Base-by-base conservation (phyloP, 2,888 invertebrate genomes). In the Disparrhopalites patrizii region DNA sequence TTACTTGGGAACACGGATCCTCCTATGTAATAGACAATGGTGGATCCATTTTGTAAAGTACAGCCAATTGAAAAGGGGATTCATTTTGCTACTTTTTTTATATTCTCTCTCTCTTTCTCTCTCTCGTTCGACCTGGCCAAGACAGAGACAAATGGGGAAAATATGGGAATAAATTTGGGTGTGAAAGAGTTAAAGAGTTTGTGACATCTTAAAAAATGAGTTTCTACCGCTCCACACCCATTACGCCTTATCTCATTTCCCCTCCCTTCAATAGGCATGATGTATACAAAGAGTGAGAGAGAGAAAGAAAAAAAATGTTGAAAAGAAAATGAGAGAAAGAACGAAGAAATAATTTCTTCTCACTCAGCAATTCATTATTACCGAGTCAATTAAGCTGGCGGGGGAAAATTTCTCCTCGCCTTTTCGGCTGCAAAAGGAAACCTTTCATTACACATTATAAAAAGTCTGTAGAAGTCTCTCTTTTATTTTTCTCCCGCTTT, bases 341-440 rank as follows among this genome's bases (percentile, higher is more conserved):
- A n/a, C n/a, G n/a, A n/a, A n/a, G n/a, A n/a, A n/a, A 43, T 43
- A 43, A 43, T 43, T 43, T 43, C n/a, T 15, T 15, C 43, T n/a
- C n/a, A n/a, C 43, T 43, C n/a, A 15, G 43, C 43, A 43, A 43
- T 43, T 43, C 20, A 43, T 43, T 43, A 43, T 43, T 43, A 43
- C 43, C 20, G 43, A 43, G 43, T 43, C 43, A 43, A 43, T 43
- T 43, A 43, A 43, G 43, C 4, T 15, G n/a, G 43, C 20, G 43
- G 43, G n/a, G 43, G 20, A 43, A 43, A 15, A n/a, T n/a, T 4
- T n/a, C n/a, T 43, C 43, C n/a, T 43, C 43, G 36, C 15, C 36
- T 36, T 7, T 36, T 7, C 15, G 36, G 15, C 36, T 36, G 15
- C 7, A 43, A 15, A 43, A 43, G 43, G 15, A 43, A 43, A 43